Evolutionary conservation across 1,140 invertebrate species (phyloP), one percentile per base, ranked within the genome.

Genomic region (Drosophila equinoxialis): DNA sequence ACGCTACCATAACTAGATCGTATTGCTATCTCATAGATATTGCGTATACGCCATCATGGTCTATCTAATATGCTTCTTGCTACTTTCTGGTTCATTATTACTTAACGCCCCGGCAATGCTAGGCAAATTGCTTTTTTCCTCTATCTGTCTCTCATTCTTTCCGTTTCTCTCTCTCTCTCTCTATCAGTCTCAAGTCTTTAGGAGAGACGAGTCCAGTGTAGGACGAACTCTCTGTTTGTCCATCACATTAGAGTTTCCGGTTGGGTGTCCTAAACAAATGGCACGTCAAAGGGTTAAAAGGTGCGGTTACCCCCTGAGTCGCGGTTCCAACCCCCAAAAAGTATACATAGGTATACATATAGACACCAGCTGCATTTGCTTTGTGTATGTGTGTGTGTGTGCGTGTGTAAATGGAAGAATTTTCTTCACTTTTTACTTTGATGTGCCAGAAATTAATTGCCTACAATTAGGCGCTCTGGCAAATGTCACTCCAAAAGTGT

Each of bases 361-460:
- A 80, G 81, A 81, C 85, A 85, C 85, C 84, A 89, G 83, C 83
- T 87, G 83, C 83, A 87, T 90, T 85, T 85, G 84, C 71, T 90
- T 72, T 23, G 45, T 51, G 17, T 51, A 17, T 51, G 45, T 48
- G 17, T 48, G n/a, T n/a, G n/a, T 48, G 42, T 48, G n/a, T 8
- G 7, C 10, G 45, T 51, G 45, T 51, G 8, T 23, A 51, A 23
- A 5, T 20, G 17, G 17, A 11, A 51, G 45, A 51, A 75, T 77
- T 70, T 71, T 65, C 64, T 77, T 81, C 71, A 65, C 67, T 70
- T 76, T 51, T 79, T 64, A 74, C 84, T 91, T 91, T 91, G 89
- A 91, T 91, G 89, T 91, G 89, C 90, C 90, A 89, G 79, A 89
- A 89, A 91, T 91, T 91, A 91, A 91, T 91, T 91, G 90, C 89